Conservation (phyloP, 2,888 invertebrate genomes). For the Ypsolopha scabrella region DNA sequence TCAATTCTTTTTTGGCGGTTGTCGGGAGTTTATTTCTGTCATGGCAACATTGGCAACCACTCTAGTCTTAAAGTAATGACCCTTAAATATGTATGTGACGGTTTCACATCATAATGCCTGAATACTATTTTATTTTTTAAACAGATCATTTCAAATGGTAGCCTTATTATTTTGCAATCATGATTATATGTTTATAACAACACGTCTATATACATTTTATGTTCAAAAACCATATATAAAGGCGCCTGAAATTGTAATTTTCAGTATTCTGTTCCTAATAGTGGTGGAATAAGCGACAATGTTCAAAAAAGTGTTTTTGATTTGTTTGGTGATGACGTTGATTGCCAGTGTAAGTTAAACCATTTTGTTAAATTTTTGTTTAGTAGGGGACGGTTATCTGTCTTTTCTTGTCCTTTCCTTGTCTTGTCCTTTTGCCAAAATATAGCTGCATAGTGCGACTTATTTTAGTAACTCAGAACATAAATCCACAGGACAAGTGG, state of each 20-base stretch:
- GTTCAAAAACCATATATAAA: background rate
- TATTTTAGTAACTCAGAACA: too few species aligned
- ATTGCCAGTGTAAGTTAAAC: constrained; percentile 5
- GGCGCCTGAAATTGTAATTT: background rate
- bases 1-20: too few species aligned
- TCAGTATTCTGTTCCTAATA: background rate
- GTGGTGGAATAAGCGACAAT: background rate
- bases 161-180: background rate
- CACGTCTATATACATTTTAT: background rate
- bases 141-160: background rate
- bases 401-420: too few species aligned
- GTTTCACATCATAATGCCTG: too few species aligned
- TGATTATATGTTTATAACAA: background rate
- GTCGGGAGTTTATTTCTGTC: too few species aligned
- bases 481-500: too few species aligned
- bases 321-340: constrained; percentile 18
- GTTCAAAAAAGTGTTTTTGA: constrained; percentile 3
- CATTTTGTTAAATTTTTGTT: constrained; percentile 1
- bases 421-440: too few species aligned
- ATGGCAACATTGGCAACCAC: too few species aligned
- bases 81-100: too few species aligned
- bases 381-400: background rate
- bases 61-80: too few species aligned
- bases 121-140: background rate
- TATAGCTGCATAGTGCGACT: too few species aligned